Base-by-base conservation (phyloP, 1,140 invertebrate species). In the Dendrolimus kikuchii region DNA sequence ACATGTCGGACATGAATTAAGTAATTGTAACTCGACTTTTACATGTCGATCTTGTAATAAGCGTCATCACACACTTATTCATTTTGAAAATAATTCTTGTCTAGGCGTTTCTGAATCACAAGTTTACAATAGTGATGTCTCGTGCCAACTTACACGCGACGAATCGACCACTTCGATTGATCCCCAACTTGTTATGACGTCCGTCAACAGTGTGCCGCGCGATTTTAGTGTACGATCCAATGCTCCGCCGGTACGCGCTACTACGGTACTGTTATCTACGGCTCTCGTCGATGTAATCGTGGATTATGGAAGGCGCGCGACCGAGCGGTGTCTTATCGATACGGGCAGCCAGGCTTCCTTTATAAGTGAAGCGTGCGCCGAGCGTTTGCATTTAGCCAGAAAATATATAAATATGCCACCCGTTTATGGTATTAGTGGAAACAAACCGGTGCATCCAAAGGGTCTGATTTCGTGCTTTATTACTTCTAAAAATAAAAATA, bases 311-410 rank as follows among this genome's bases (percentile, higher is more conserved):
- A 45, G 23, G 4, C 7, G n/a, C n/a, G 43, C 8, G n/a, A 46
- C 43, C 1, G 41, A 48, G 9, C 38, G 53, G 6, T 54, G 53
- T n/a, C 23, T 54, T 37, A 41, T 54, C 7, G 53, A 54, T 40
- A 53, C 52, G 6, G 52, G 52, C 1, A 53, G 52, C 9, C 52
- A 53, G 37, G 52, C 52, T 8, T 38, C 42, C n/a, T 53, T 53
- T 40, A 46, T 53, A 6, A 53, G 44, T 2, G 52, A 53, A 8
- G 37, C 44, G 8, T 53, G 52, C 8, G n/a, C n/a, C n/a, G n/a
- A n/a, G n/a, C n/a, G n/a, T n/a, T n/a, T n/a, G n/a, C n/a, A n/a
- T n/a, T n/a, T n/a, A n/a, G n/a, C n/a, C n/a, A n/a, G n/a, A n/a
- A n/a, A n/a, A n/a, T n/a, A n/a, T n/a, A n/a, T n/a, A n/a, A n/a